Percentiles rank a stretch among this genome's conserved stretches.
These are phyloP conservation scores for Ceratoteleas bidentatus DNA, from an alignment of 1,140 invertebrate genomes.

Conservation along the genomic window DNA sequence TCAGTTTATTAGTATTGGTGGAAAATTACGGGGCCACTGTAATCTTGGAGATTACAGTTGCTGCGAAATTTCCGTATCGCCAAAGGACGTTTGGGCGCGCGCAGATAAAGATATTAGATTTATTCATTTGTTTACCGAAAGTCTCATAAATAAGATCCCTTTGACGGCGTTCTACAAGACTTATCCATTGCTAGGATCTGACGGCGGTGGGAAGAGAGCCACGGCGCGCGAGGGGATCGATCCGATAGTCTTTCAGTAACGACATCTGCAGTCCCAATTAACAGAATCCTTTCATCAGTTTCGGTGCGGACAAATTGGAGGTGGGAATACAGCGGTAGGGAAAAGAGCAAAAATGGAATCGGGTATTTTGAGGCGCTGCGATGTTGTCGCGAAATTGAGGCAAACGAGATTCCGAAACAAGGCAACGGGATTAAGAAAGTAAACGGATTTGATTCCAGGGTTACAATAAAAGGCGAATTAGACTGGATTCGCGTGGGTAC, in stretches of 20 bases:
- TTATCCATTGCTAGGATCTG: conserved; percentile 77
- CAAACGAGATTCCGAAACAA: conserved; percentile 54
- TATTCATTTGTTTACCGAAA: conserved; percentile 82
- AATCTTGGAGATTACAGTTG: conserved; percentile 60
- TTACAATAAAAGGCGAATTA: conserved; percentile 57
- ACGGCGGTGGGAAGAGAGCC: conserved; percentile 60
- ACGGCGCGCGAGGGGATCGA: conserved; percentile 73
- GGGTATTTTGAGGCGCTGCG: conserved; percentile 72
- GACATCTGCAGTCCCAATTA: conserved; percentile 80
- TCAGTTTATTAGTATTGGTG: conserved; percentile 58
- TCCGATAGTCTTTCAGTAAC: conserved; percentile 71
- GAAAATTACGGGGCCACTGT: conserved; percentile 36
- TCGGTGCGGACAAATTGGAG: conserved; percentile 64
- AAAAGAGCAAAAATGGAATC: conserved; percentile 62
- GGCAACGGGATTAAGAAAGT: conserved; percentile 55
- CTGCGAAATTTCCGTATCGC: conserved; percentile 44
- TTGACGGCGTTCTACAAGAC: conserved; percentile 78
- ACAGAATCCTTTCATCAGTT: conserved; percentile 76
- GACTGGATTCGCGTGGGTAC: conserved; percentile 23
- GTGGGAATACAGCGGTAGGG: conserved; percentile 52
- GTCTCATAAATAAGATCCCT: conserved; percentile 82
- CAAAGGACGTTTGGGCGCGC: conserved; percentile 55
- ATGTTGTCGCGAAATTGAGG: conserved; percentile 50
- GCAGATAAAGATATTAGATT: conserved; percentile 77
- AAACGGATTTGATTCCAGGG: conserved; percentile 54